Evolutionary conservation across 2,797 vertebrate species (phyloP).

Genomic region (Premnoplex brunnescens): DNA sequence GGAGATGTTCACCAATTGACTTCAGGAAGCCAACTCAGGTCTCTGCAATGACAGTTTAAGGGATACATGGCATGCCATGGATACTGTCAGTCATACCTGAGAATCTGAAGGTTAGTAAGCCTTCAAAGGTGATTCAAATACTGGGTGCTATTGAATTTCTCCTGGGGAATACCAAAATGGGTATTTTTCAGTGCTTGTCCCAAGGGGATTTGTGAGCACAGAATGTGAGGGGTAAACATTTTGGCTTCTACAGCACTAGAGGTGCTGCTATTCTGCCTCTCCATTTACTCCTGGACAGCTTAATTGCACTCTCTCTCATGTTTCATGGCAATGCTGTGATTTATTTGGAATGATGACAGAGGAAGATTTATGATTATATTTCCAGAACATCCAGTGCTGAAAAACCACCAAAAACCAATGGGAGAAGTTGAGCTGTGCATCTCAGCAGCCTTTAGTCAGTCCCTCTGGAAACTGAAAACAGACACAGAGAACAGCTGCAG

Average conservation of each 20-base stretch:
- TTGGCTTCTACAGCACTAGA: background rate
- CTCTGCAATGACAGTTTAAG: background rate
- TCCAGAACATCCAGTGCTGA: background rate
- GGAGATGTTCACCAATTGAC: background rate
- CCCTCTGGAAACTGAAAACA: background rate
- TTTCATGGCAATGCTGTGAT: background rate
- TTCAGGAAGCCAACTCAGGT: background rate
- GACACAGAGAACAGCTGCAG: background rate
- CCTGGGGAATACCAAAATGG: background rate
- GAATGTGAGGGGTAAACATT: background rate
- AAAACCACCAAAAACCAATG: background rate
- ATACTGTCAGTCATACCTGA: background rate
- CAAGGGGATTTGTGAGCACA: background rate
- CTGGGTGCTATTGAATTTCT: background rate
- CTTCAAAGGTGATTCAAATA: background rate
- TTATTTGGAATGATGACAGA: background rate
- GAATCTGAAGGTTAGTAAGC: background rate
- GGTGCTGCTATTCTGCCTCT: background rate
- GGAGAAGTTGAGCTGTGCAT: background rate
- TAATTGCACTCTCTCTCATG: background rate
- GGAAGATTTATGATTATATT: slow-evolving; percentile 18
- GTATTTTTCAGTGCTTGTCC: background rate
- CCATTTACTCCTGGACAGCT: background rate
- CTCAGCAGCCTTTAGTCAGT: background rate
- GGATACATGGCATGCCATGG: background rate